Evolutionary conservation across 2,797 vertebrate species (phyloP).

Genomic region (Cossypha dichroa): DNA sequence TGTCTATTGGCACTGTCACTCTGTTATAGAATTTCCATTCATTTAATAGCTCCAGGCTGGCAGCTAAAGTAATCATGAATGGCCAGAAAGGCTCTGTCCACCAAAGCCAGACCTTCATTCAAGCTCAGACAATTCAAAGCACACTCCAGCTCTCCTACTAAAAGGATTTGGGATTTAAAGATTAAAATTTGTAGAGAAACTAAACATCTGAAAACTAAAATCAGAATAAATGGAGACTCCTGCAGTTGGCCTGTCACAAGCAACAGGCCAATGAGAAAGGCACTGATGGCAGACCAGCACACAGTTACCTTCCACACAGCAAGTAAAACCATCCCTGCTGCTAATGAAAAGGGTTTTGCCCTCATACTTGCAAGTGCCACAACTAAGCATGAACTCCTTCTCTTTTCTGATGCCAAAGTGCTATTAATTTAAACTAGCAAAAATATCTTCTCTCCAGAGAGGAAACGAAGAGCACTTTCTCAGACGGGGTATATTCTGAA

Average conservation of each 20-base stretch:
- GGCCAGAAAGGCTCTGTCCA: background rate
- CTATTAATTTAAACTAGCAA: background rate
- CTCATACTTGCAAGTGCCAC: background rate
- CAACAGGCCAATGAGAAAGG: background rate
- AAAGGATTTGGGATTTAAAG: background rate
- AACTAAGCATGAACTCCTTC: background rate
- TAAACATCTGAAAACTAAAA: background rate
- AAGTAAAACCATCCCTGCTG: background rate
- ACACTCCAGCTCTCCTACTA: background rate
- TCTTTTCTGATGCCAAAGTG: background rate
- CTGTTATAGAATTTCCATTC: conserved; percentile 1
- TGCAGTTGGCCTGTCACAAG: background rate
- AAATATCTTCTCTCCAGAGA: background rate
- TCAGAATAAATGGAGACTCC: background rate
- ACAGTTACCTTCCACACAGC: background rate
- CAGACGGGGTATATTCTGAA: background rate
- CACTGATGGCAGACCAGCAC: background rate
- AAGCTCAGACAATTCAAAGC: background rate
- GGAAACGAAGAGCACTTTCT: background rate
- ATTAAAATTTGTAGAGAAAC: background rate
- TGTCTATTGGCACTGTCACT: background rate
- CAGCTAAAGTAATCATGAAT: background rate
- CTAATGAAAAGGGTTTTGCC: background rate
- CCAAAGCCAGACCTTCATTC: background rate
- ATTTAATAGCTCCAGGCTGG: background rate